Evolutionary conservation across 2,888 invertebrate species (phyloP).

Genomic region (Calameuta pallipes): DNA sequence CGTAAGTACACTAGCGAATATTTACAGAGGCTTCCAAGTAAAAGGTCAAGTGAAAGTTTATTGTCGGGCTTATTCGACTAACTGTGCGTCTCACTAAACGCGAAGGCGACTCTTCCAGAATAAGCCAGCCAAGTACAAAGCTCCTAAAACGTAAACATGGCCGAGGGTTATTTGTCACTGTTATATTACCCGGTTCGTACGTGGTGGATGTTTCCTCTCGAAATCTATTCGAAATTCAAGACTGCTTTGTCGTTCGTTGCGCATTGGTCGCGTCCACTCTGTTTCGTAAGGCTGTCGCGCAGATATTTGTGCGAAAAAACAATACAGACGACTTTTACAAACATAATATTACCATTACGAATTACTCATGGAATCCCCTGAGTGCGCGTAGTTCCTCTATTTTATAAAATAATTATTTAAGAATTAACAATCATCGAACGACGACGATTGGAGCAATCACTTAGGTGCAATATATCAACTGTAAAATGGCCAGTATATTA

Average conservation of each 20-base stretch:
- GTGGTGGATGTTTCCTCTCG: not conserved
- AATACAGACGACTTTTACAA: not conserved
- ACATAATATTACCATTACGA: too few relatives aligned
- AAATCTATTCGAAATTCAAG: not conserved
- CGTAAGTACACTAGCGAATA: not conserved
- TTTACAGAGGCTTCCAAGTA: not conserved
- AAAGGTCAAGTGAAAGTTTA: conserved; percentile 1
- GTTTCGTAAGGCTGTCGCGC: not conserved
- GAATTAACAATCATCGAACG: not conserved
- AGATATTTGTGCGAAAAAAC: not conserved
- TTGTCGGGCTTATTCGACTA: not conserved
- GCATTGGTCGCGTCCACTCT: not conserved
- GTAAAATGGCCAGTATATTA: not conserved
- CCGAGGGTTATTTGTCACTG: not conserved
- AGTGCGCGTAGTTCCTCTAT: too few relatives aligned
- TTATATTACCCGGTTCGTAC: not conserved
- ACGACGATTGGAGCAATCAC: not conserved
- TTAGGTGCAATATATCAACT: not conserved
- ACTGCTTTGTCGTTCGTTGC: not conserved
- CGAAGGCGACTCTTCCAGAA: not conserved
- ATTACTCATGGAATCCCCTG: too few relatives aligned
- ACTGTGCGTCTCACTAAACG: not conserved
- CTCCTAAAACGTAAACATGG: not conserved
- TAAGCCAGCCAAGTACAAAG: not conserved
- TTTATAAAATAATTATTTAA: not conserved